These are phyloP conservation scores for Psettodes erumei DNA, from an alignment of 2,113 vertebrate genomes.

Conservation along the genomic window DNA sequence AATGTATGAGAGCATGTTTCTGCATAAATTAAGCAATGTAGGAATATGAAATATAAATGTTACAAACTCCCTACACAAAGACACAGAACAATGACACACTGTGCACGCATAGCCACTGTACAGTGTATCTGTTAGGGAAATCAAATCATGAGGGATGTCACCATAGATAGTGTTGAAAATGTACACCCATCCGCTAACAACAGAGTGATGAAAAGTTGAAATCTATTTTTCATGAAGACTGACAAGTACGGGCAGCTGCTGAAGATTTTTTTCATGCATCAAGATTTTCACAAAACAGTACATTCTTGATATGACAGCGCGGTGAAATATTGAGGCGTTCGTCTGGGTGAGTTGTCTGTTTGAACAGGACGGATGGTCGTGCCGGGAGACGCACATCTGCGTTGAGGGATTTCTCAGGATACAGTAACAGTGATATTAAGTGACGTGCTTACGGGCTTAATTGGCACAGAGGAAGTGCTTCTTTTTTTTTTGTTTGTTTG, in stretches of 20 bases:
- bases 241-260: constrained; percentile 49
- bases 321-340: constrained; percentile 67
- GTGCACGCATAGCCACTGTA: not conserved
- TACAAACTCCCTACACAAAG: not conserved
- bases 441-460: constrained; percentile 25
- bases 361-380: constrained; percentile 47
- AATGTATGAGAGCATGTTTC: not conserved
- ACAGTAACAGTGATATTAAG: constrained; percentile 37
- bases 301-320: constrained; percentile 43
- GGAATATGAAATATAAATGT: constrained; percentile 5
- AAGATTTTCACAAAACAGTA: constrained; percentile 30
- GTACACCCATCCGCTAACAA: constrained; percentile 11
- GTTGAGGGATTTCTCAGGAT: constrained; percentile 41
- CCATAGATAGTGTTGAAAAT: constrained; percentile 29
- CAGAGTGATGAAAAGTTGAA: constrained; percentile 20
- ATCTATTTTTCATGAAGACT: constrained; percentile 51
- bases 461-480: constrained; percentile 9
- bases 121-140: too few species aligned
- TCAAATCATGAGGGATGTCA: not conserved
- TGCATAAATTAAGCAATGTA: not conserved
- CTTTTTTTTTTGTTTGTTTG: too few species aligned
- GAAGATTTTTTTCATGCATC: constrained; percentile 40
- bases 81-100: not conserved
- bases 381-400: constrained; percentile 37
- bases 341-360: constrained; percentile 54